Evolutionary conservation across 2,888 invertebrate genomes (phyloP).

Genomic region (Venusia cambrica): DNA sequence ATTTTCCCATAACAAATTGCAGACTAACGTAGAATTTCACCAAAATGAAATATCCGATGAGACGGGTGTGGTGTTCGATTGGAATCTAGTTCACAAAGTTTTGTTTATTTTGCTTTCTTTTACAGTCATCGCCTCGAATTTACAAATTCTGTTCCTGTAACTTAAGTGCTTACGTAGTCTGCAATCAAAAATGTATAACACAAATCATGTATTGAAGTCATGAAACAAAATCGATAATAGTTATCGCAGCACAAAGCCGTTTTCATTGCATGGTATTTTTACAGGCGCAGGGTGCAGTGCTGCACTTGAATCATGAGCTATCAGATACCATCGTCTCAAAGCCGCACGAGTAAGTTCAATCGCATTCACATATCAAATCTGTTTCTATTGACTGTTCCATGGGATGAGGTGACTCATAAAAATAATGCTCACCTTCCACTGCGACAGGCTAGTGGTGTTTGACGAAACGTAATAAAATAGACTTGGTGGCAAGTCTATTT

Average conservation of each 20-base stretch:
- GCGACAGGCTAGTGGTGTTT: too few species aligned
- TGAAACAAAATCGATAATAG: constrained; percentile 47
- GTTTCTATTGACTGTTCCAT: too few species aligned
- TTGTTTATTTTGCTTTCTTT: constrained; percentile 66
- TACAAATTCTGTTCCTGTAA: neutral
- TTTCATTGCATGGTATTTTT: constrained; percentile 41
- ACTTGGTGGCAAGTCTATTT: too few species aligned
- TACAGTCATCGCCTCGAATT: constrained; percentile 2
- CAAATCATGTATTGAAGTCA: too few species aligned
- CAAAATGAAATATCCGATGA: constrained; percentile 27
- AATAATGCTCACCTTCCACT: too few species aligned
- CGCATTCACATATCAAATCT: too few species aligned
- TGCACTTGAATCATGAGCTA: constrained; percentile 91
- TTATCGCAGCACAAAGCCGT: constrained; percentile 39
- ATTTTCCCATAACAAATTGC: neutral
- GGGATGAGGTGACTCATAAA: too few species aligned
- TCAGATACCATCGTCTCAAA: constrained; percentile 89
- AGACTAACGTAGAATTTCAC: neutral
- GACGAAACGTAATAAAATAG: too few species aligned
- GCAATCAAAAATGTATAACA: too few species aligned
- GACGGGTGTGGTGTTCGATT: constrained; percentile 69
- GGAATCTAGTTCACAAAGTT: constrained; percentile 68
- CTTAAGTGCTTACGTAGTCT: too few species aligned
- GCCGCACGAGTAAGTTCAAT: constrained; percentile 93
- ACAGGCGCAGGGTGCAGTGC: constrained; percentile 82